Evolutionary conservation across 2,797 vertebrate genomes (phyloP).

Genomic region (Arrhamphus sclerolepis): DNA sequence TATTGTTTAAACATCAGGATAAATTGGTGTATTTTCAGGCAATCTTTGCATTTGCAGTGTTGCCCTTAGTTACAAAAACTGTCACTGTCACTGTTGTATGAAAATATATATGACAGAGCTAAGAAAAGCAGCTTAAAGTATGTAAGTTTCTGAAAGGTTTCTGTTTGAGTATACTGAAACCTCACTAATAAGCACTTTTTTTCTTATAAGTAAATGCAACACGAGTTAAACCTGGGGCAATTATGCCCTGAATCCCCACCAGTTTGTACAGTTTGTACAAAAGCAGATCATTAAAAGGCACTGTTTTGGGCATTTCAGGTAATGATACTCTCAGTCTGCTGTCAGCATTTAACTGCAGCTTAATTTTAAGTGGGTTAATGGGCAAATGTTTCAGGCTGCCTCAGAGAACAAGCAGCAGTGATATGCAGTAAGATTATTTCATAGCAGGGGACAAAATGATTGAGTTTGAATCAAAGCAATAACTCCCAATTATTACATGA

Average conservation of each 20-base stretch:
- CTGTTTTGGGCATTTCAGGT: background rate
- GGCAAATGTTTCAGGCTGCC: conserved; percentile 5
- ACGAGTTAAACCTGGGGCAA: background rate
- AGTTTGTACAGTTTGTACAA: background rate
- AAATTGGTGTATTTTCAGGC: background rate
- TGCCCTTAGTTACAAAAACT: background rate
- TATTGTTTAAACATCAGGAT: background rate
- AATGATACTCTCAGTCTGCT: conserved; percentile 3
- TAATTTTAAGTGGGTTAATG: conserved; percentile 32
- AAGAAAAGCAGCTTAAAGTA: background rate
- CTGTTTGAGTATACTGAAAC: background rate
- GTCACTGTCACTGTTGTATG: background rate
- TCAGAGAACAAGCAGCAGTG: background rate
- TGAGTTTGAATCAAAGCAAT: conserved; percentile 8
- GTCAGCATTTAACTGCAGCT: background rate
- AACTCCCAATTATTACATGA: background rate
- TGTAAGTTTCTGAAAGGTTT: background rate
- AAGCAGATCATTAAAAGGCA: background rate
- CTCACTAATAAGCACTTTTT: background rate
- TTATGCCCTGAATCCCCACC: background rate
- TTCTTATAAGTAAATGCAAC: too few relatives aligned
- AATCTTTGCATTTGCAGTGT: background rate
- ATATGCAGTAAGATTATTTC: conserved; percentile 1
- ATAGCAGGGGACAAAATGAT: conserved; percentile 13
- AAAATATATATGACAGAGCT: background rate